Conservation (phyloP, 2,888 invertebrate species). For the Shargacucullia verbasci region DNA sequence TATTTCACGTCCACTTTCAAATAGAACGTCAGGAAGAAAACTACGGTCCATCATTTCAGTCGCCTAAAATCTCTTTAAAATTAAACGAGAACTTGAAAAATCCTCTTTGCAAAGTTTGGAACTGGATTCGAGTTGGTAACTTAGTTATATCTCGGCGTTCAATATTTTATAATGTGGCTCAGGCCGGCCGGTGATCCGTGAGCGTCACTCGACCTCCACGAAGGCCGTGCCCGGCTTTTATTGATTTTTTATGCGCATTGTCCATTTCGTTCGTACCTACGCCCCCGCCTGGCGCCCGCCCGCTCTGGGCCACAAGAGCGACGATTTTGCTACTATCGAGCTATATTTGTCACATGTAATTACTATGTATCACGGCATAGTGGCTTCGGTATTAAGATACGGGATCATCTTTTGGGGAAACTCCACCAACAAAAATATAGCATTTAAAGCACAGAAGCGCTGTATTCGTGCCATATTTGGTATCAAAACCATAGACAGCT, state of each 20-base stretch:
- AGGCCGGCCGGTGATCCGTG: constrained; percentile 64
- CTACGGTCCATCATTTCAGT: constrained; percentile 26
- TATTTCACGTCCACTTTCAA: constrained; percentile 14
- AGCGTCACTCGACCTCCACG: constrained; percentile 81
- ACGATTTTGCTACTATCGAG: constrained; percentile 44
- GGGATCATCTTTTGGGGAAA: no score
- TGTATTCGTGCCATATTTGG: no score
- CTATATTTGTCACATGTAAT: constrained; percentile 47
- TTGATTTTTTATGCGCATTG: constrained; percentile 89
- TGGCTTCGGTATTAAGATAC: no score
- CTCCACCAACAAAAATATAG: no score
- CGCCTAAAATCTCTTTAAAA: constrained; percentile 45
- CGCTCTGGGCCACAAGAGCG: constrained; percentile 49
- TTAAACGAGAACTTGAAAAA: constrained; percentile 52
- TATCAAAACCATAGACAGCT: no score
- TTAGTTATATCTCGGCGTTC: constrained; percentile 52
- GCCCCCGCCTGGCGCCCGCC: constrained; percentile 61
- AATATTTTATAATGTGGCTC: constrained; percentile 59
- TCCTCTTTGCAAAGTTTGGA: constrained; percentile 48
- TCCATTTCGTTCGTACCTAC: constrained; percentile 77
- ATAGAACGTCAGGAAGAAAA: constrained; percentile 26
- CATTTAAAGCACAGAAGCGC: no score
- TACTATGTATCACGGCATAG: no score
- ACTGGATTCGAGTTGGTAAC: constrained; percentile 52
- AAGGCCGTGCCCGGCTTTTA: constrained; percentile 86